Conservation (phyloP, 2,113 vertebrate genomes). For the Pleuronectes platessa region DNA sequence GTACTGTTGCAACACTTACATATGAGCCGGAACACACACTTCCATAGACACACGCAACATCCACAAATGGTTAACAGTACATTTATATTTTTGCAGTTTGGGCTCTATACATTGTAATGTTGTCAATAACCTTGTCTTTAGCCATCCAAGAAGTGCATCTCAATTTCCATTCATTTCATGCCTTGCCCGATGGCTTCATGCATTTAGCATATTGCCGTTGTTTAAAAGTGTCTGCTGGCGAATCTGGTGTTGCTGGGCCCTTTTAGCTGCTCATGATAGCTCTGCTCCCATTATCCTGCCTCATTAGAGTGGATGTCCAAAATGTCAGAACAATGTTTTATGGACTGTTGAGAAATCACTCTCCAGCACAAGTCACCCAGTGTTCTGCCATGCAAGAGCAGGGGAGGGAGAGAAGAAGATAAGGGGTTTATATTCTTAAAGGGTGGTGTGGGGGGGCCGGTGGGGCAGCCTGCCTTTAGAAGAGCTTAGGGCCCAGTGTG, state of each 20-base stretch:
- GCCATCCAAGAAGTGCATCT: slow-evolving; percentile 56
- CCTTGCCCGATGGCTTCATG: slow-evolving; percentile 42
- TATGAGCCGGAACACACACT: slow-evolving; percentile 24
- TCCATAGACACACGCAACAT: slow-evolving; percentile 6
- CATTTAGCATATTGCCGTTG: slow-evolving; percentile 42
- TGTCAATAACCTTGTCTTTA: slow-evolving; percentile 52
- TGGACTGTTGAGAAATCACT: slow-evolving; percentile 84
- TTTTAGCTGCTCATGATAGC: slow-evolving; percentile 59
- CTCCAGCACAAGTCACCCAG: slow-evolving; percentile 79
- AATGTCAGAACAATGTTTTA: slow-evolving; percentile 83
- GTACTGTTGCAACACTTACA: slow-evolving; percentile 35
- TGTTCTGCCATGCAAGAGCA: slow-evolving; percentile 73
- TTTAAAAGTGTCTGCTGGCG: slow-evolving; percentile 51
- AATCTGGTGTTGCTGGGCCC: slow-evolving; percentile 34
- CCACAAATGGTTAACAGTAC: slow-evolving; percentile 10
- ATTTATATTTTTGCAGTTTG: slow-evolving; percentile 29
- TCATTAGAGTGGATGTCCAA: slow-evolving; percentile 78
- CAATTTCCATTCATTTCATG: slow-evolving; percentile 75
- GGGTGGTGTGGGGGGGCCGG: slow-evolving; percentile 57
- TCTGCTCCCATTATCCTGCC: slow-evolving; percentile 64
- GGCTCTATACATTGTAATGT: slow-evolving; percentile 33
- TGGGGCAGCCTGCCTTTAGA: slow-evolving; percentile 73
- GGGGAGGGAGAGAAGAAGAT: slow-evolving; percentile 74
- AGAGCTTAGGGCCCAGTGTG: slow-evolving; percentile 82
- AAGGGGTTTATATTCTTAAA: slow-evolving; percentile 83